Evolutionary conservation across 1,140 invertebrate genomes (phyloP), one percentile per base, ranked within the genome.

Genomic region (Phenacoccus solenopsis): DNA sequence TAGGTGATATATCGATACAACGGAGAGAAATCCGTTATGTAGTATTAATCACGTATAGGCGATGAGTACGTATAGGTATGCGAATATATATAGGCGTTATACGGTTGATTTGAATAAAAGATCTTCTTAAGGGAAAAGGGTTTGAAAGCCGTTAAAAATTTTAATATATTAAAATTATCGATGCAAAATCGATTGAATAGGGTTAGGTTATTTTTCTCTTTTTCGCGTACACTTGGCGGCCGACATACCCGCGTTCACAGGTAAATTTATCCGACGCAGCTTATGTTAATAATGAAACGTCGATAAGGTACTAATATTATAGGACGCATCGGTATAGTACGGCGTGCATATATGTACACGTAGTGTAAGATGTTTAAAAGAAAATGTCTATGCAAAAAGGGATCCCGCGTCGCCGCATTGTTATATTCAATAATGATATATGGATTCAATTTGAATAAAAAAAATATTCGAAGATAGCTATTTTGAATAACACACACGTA

Each of bases 91-190:
- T 22, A 20, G 16, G 20, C 56, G 5, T 7, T 4, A 59, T n/a
- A 38, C n/a, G 56, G 56, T 16, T 25, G 59, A 49, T 49, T 49
- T 49, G 38, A 49, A 49, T 49, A 49, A 49, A 49, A 49, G 38
- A 49, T 49, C 38, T 49, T 49, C 38, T 49, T 49, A 49, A n/a
- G 38, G 25, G 22, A 64, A 64, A 27, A 64, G 25, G 59, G 59
- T 20, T 64, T 64, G 16, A 64, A 64, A 64, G 59, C 59, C 59
- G 59, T 64, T 64, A 64, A 64, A 64, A 64, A 64, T 64, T 64
- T 64, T 64, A 64, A 64, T 64, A 38, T 38, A 64, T 64, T 64
- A 64, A 64, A 64, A 64, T 64, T 64, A 64, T 64, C 59, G 59
- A 64, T 64, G 25, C 59, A 27, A 64, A 24, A 64, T 64, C 59